These are phyloP conservation scores for Penaeus chinensis DNA, from an alignment of 1,140 invertebrate species.

Conservation along the genomic window DNA sequence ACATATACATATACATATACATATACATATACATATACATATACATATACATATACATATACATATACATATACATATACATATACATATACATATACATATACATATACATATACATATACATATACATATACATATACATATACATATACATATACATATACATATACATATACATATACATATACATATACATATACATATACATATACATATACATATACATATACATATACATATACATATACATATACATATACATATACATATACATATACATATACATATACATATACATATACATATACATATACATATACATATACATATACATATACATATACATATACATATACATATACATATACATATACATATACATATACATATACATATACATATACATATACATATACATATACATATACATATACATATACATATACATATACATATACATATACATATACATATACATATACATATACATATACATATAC, in stretches of 20 bases:
- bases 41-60: too few relatives aligned
- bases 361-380: too few relatives aligned
- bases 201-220: background rate
- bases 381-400: too few relatives aligned
- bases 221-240: background rate
- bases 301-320: background rate
- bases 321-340: too few relatives aligned
- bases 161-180: background rate
- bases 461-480: too few relatives aligned
- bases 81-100: background rate
- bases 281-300: background rate
- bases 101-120: background rate
- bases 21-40: too few relatives aligned
- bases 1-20: too few relatives aligned
- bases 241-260: background rate
- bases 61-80: background rate
- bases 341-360: too few relatives aligned
- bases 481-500: too few relatives aligned
- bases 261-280: constrained; percentile 5
- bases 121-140: background rate
- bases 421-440: too few relatives aligned
- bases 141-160: background rate
- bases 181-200: background rate
- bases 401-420: too few relatives aligned
- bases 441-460: too few relatives aligned